A percentile compares a stretch with the other conserved stretches of the same genome.
Conservation (phyloP, 2,797 vertebrate genomes). For the Pithecia hirsuta region DNA sequence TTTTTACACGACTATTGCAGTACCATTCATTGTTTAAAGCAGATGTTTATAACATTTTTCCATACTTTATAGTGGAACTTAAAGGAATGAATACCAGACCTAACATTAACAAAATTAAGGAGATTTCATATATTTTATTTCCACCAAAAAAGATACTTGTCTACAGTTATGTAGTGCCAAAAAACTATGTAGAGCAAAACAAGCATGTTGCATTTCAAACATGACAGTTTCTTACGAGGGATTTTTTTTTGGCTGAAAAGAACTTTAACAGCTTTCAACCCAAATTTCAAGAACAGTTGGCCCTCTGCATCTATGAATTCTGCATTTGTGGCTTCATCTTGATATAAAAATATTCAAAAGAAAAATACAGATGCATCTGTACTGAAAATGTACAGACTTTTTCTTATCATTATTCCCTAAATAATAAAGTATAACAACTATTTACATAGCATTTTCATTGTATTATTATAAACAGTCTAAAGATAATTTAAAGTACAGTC, state of each 20-base stretch:
- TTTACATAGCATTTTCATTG: background rate
- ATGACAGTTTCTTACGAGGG: background rate
- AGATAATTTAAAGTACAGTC: background rate
- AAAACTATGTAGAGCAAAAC: background rate
- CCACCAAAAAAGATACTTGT: constrained; percentile 36
- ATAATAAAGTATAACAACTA: background rate
- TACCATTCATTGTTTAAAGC: constrained; percentile 67
- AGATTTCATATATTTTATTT: constrained; percentile 64
- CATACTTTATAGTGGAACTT: constrained; percentile 63
- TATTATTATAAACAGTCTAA: background rate
- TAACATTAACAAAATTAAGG: constrained; percentile 65
- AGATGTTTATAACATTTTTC: constrained; percentile 67
- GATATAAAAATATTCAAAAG: background rate
- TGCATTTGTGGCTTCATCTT: background rate
- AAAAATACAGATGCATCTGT: background rate
- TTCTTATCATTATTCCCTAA: background rate
- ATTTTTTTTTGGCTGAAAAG: background rate
- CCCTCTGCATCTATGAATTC: background rate
- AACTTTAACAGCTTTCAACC: background rate
- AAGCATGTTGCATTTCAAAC: background rate
- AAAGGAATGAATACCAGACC: constrained; percentile 58
- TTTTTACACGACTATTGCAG: background rate
- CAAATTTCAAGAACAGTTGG: background rate
- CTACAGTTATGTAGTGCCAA: background rate
- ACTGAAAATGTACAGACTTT: background rate